A percentile compares a stretch with the other conserved stretches of the same genome.
Conservation (phyloP, 2,797 vertebrate genomes). For the Eremophila alpestris region DNA sequence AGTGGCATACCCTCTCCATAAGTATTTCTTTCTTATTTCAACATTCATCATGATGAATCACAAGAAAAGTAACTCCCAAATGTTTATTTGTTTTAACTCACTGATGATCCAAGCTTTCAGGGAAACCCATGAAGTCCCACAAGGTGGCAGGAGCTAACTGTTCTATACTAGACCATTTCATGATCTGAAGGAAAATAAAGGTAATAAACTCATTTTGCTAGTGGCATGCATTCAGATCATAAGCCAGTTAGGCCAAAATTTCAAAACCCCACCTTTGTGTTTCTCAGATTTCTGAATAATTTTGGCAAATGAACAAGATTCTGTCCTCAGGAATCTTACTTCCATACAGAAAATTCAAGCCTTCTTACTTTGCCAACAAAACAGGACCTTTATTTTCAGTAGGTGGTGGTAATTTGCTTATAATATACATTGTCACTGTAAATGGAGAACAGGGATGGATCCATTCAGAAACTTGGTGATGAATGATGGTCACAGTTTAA, state of each 20-base stretch:
- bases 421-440: neutral
- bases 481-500: neutral
- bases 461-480: neutral
- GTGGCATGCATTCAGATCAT: neutral
- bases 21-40: constrained; percentile 20
- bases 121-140: constrained; percentile 20
- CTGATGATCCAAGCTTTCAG: neutral
- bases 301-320: neutral
- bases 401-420: neutral
- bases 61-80: neutral
- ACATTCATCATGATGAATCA: neutral
- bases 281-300: neutral
- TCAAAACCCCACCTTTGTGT: neutral
- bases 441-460: neutral
- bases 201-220: neutral
- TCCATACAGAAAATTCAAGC: neutral
- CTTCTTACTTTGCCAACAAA: neutral
- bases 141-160: constrained; percentile 66
- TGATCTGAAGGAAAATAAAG: neutral
- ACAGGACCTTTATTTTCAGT: neutral
- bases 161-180: neutral
- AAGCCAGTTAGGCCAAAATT: neutral
- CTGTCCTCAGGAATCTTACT: neutral
- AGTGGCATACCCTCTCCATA: neutral
- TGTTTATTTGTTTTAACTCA: neutral